Percentiles rank a stretch among this genome's conserved stretches.
phyloP scores from a whole-genome alignment of 2,888 invertebrate species.

The Hoplodrina blanda region DNA sequence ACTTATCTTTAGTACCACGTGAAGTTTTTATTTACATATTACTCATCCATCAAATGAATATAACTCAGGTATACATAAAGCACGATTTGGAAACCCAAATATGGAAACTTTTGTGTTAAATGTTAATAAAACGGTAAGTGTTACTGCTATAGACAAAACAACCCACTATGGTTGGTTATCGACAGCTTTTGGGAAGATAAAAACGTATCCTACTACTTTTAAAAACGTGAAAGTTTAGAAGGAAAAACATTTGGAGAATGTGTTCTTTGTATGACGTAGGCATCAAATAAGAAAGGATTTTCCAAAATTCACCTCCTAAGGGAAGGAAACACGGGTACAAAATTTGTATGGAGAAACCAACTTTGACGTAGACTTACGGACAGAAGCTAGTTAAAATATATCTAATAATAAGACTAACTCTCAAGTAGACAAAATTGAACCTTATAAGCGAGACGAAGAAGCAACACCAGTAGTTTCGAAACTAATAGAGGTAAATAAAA shows the following conservation, averaged over 20 bases:
- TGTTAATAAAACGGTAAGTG: conserved; percentile 10
- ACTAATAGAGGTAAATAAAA: conserved; percentile 1
- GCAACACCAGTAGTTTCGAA: neutral
- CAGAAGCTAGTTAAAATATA: too few species aligned
- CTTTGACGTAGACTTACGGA: too few species aligned
- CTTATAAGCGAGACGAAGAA: neutral
- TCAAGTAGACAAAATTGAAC: neutral
- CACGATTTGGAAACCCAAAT: neutral
- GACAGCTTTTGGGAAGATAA: neutral
- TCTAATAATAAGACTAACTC: too few species aligned
- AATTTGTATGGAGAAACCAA: too few species aligned
- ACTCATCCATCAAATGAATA: conserved; percentile 18
- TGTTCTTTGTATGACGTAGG: too few species aligned
- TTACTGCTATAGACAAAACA: neutral
- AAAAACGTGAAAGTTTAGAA: too few species aligned
- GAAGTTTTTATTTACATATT: conserved; percentile 30
- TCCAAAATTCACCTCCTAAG: too few species aligned
- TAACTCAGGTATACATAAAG: neutral
- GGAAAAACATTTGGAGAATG: too few species aligned
- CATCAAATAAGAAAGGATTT: too few species aligned
- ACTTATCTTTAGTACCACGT: conserved; percentile 26
- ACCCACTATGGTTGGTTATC: neutral
- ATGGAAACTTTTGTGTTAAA: neutral
- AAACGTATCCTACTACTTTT: neutral
- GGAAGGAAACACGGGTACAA: too few species aligned